phyloP scores from a whole-genome alignment of 1,140 invertebrate species.

The Mercenaria mercenaria region DNA sequence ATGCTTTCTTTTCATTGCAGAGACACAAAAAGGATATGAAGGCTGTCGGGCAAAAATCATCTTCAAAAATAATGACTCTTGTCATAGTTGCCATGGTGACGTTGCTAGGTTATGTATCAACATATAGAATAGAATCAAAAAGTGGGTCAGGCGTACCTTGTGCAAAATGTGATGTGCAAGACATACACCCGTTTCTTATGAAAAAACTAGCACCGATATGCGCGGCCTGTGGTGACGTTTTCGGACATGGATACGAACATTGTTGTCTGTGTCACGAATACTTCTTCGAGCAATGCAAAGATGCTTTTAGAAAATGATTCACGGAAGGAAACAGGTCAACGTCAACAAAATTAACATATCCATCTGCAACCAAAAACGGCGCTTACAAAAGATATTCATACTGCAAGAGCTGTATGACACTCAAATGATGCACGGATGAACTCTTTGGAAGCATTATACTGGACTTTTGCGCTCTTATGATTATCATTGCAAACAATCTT shows the following conservation, averaged over 20 bases:
- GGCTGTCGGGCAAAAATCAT: background rate
- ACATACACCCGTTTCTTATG: conserved; percentile 29
- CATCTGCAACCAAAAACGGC: too few species aligned
- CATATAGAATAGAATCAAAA: background rate
- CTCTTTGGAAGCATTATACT: too few species aligned
- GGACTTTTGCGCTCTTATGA: too few species aligned
- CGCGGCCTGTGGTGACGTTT: conserved; percentile 65
- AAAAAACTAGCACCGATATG: conserved; percentile 45
- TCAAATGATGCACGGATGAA: too few species aligned
- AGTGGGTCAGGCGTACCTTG: conserved; percentile 25
- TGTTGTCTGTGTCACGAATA: conserved; percentile 69
- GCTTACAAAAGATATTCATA: too few species aligned
- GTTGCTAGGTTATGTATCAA: conserved; percentile 31
- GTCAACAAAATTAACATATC: too few species aligned
- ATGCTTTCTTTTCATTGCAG: too few species aligned
- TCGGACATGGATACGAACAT: conserved; percentile 64
- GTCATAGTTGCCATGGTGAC: conserved; percentile 2
- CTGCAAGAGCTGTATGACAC: too few species aligned
- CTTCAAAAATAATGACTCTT: background rate
- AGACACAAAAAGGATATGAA: background rate
- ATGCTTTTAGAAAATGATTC: conserved; percentile 38
- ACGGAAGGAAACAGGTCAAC: too few species aligned
- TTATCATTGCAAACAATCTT: too few species aligned
- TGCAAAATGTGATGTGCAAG: conserved; percentile 32
- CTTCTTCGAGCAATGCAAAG: conserved; percentile 53